Conservation (phyloP, 2,113 vertebrate genomes). For the Nothoprocta perdicaria region DNA sequence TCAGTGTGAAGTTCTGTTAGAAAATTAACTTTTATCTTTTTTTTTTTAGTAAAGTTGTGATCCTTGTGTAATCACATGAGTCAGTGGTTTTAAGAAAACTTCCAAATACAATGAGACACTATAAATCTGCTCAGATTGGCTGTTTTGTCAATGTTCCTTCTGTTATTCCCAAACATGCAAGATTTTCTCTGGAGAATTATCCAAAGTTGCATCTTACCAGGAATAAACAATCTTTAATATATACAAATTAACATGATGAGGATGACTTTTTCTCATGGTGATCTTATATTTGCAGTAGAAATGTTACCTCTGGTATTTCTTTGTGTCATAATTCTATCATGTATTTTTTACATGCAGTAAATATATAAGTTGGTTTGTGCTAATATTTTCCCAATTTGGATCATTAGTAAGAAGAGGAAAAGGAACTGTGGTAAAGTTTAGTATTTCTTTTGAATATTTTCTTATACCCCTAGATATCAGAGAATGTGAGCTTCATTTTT, state of each 20-base stretch:
- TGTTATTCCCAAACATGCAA: not conserved
- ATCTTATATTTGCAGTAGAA: not conserved
- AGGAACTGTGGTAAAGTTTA: not conserved
- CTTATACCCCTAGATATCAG: not conserved
- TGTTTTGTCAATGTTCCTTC: not conserved
- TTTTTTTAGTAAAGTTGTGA: not conserved
- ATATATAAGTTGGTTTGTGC: accelerated
- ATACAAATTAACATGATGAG: not conserved
- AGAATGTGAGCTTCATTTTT: not conserved
- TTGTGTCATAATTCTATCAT: not conserved
- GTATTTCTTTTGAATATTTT: not conserved
- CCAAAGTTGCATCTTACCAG: not conserved
- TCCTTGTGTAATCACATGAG: not conserved
- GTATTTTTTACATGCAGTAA: not conserved
- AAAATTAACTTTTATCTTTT: not conserved
- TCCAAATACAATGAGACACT: not conserved
- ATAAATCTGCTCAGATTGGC: not conserved
- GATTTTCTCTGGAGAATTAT: not conserved
- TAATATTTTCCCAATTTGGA: not conserved
- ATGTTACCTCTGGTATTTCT: not conserved
- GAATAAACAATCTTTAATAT: not conserved
- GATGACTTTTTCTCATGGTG: not conserved
- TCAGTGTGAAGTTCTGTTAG: not conserved
- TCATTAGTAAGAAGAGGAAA: not conserved
- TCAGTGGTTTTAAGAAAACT: not conserved